Conservation (phyloP, 1,140 invertebrate species). For the Lordiphosa clarofinis region DNA sequence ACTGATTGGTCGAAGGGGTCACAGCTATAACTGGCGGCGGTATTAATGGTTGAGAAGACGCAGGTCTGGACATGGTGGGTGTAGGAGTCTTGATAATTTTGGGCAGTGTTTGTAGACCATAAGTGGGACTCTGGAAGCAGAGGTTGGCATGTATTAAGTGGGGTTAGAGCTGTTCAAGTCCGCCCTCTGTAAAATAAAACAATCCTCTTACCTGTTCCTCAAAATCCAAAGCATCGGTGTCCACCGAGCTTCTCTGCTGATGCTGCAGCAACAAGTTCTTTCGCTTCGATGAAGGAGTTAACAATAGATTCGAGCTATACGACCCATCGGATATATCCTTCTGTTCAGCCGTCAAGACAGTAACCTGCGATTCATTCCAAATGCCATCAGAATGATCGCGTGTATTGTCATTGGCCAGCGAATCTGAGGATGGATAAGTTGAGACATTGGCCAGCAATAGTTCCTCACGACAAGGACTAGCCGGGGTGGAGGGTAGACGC, state of each 20-base stretch:
- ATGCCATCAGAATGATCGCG: conserved; percentile 90
- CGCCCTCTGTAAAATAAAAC: no score
- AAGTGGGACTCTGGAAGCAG: conserved; percentile 60
- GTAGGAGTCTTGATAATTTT: conserved; percentile 60
- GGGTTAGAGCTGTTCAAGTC: no score
- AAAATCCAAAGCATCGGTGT: conserved; percentile 87
- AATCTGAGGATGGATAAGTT: conserved; percentile 90
- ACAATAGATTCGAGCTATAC: conserved; percentile 79
- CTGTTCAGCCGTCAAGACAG: conserved; percentile 86
- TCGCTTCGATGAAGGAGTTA: conserved; percentile 88
- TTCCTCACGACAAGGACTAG: conserved; percentile 80
- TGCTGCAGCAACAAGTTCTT: conserved; percentile 89
- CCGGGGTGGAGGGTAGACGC: conserved; percentile 80
- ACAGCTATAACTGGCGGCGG: conserved; percentile 49
- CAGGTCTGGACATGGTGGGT: conserved; percentile 35
- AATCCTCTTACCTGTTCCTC: conserved; percentile 83
- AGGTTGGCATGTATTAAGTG: no score
- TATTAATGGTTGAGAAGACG: conserved; percentile 25
- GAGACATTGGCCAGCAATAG: conserved; percentile 80
- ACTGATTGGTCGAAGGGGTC: conserved; percentile 45
- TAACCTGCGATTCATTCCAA: conserved; percentile 93
- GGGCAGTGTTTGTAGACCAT: conserved; percentile 62
- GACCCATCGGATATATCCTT: conserved; percentile 80
- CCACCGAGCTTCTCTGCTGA: conserved; percentile 90
- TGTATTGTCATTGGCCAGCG: conserved; percentile 86